These are phyloP conservation scores for Neogale vison DNA, from an alignment of 2,113 vertebrate species.

Conservation along the genomic window DNA sequence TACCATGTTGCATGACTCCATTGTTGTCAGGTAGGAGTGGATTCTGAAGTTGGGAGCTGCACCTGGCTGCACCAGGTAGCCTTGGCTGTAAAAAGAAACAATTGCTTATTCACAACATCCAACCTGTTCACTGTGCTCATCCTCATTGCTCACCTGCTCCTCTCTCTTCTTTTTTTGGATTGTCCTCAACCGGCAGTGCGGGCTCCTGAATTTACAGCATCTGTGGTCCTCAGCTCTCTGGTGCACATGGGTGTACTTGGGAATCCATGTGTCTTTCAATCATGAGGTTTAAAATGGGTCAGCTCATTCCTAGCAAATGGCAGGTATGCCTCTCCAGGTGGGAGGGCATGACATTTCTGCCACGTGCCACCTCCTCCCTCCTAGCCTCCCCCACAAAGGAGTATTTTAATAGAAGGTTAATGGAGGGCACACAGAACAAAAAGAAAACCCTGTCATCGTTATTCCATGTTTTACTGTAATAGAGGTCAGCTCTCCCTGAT, in stretches of 20 bases:
- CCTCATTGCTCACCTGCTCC: neutral
- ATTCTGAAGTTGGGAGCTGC: neutral
- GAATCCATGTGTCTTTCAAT: slow-evolving; percentile 50
- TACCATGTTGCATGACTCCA: neutral
- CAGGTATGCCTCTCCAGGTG: slow-evolving; percentile 70
- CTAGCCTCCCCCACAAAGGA: slow-evolving; percentile 64
- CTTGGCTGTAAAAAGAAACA: neutral
- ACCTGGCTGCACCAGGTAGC: neutral
- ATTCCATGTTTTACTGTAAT: slow-evolving; percentile 70
- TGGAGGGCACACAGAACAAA: slow-evolving; percentile 71
- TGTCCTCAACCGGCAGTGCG: neutral
- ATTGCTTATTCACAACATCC: neutral
- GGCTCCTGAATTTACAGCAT: neutral
- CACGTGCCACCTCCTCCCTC: neutral
- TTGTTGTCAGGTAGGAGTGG: neutral
- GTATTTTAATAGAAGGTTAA: slow-evolving; percentile 81
- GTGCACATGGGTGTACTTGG: neutral
- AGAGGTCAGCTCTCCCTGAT: slow-evolving; percentile 72
- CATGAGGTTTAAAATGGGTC: slow-evolving; percentile 45
- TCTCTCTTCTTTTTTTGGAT: neutral
- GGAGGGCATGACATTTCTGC: slow-evolving; percentile 71
- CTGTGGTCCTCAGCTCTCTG: neutral
- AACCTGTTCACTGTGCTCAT: neutral
- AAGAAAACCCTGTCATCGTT: slow-evolving; percentile 58
- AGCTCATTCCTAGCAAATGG: slow-evolving; percentile 62